A percentile compares a stretch with the other conserved stretches of the same genome.
Evolutionary conservation across 2,797 vertebrate genomes (phyloP).

Genomic region (Sebastes oblongus): DNA sequence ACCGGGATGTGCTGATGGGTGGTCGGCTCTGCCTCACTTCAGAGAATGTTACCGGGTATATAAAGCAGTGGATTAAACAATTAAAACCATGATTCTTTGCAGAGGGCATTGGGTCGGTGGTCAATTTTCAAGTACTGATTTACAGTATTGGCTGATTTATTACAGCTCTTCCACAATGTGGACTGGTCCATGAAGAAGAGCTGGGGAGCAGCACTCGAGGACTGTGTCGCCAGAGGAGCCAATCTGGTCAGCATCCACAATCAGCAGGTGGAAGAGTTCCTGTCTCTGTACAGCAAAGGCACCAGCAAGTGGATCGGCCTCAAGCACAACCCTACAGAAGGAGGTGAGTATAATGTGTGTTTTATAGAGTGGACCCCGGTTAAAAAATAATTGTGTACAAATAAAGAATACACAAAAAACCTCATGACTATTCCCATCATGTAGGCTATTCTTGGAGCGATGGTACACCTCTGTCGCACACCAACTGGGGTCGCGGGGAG

Average conservation of each 20-base stretch:
- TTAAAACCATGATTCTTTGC: not conserved
- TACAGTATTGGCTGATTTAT: not conserved
- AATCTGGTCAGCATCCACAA: slow-evolving; percentile 82
- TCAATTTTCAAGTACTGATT: not conserved
- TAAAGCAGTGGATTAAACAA: not conserved
- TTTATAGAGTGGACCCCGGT: not conserved
- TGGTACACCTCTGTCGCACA: slow-evolving; percentile 75
- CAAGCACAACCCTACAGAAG: slow-evolving; percentile 71
- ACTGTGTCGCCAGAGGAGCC: slow-evolving; percentile 77
- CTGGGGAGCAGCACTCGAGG: slow-evolving; percentile 76
- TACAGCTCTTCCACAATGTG: slow-evolving; percentile 80
- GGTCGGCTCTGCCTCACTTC: slow-evolving; percentile 70
- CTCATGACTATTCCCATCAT: not conserved
- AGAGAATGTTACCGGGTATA: slow-evolving; percentile 82
- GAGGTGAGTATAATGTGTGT: slow-evolving; percentile 66
- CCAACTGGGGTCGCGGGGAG: slow-evolving; percentile 83
- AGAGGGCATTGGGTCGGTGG: not conserved
- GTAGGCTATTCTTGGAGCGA: slow-evolving; percentile 84
- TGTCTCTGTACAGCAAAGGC: slow-evolving; percentile 73
- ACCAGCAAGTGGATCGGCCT: slow-evolving; percentile 85
- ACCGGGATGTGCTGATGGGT: slow-evolving; percentile 63
- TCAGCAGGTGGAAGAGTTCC: slow-evolving; percentile 78
- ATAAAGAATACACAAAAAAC: not conserved
- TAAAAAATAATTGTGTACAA: not conserved
- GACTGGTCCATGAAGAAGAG: slow-evolving; percentile 79